These are phyloP conservation scores for Microctenopoma stevenorrisi DNA, from an alignment of 2,797 vertebrate species.

Conservation along the genomic window DNA sequence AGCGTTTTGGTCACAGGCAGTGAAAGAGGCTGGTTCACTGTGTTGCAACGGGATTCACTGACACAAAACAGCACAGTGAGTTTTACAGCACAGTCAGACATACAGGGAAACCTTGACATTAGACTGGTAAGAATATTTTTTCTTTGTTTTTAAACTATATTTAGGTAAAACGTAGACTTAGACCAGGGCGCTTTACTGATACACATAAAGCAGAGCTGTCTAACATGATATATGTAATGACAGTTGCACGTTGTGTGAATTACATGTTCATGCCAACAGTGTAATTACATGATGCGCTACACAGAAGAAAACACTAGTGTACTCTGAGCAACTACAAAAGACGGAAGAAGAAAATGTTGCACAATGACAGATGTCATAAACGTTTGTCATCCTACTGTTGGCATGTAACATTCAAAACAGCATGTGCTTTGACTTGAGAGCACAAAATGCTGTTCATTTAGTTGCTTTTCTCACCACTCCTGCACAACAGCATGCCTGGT, in stretches of 20 bases:
- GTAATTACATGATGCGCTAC: slow-evolving; percentile 43
- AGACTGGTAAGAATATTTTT: slow-evolving; percentile 32
- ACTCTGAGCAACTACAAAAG: slow-evolving; percentile 46
- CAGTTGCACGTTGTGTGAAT: slow-evolving; percentile 41
- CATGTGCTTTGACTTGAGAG: slow-evolving; percentile 28
- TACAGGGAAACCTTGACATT: slow-evolving; percentile 54
- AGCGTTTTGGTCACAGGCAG: slow-evolving; percentile 75
- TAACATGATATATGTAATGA: slow-evolving; percentile 30
- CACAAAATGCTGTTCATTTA: slow-evolving; percentile 38
- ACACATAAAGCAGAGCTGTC: slow-evolving; percentile 65
- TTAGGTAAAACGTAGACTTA: slow-evolving; percentile 63
- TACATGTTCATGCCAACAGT: slow-evolving; percentile 44
- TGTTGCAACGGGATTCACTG: slow-evolving; percentile 63
- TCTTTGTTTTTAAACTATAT: slow-evolving; percentile 34
- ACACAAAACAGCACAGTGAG: slow-evolving; percentile 59
- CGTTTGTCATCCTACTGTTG: slow-evolving; percentile 41
- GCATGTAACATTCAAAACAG: slow-evolving; percentile 64
- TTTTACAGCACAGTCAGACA: slow-evolving; percentile 67
- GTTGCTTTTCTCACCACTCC: slow-evolving; percentile 25
- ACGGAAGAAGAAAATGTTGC: slow-evolving; percentile 35
- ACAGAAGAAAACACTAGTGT: slow-evolving; percentile 33
- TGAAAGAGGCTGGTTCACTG: slow-evolving; percentile 79
- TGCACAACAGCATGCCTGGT: slow-evolving; percentile 19
- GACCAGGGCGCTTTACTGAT: slow-evolving; percentile 58
- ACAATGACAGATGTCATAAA: slow-evolving; percentile 46